Conservation (phyloP, 2,113 vertebrate species). For the Phyllopteryx taeniolatus region DNA sequence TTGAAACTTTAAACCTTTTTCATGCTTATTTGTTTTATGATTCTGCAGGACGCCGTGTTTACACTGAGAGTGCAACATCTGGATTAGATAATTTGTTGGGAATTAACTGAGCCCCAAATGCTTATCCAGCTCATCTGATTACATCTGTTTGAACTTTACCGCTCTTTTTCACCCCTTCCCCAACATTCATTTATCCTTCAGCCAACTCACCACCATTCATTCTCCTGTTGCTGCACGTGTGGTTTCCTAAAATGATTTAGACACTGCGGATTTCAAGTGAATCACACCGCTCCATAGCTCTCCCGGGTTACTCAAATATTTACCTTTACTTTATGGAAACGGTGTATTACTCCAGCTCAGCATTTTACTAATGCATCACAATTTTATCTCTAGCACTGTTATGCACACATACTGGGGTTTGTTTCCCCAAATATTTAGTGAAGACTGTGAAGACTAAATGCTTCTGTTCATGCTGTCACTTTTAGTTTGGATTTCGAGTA, state of each 20-base stretch:
- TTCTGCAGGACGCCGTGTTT: constrained; percentile 87
- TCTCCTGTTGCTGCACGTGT: constrained; percentile 40
- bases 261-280: not conserved
- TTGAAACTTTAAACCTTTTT: constrained; percentile 88
- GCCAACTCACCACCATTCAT: constrained; percentile 33
- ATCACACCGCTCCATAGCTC: not conserved
- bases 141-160: constrained; percentile 74
- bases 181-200: constrained; percentile 45
- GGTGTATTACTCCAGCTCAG: not conserved
- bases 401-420: not conserved
- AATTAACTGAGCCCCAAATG: constrained; percentile 82
- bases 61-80: constrained; percentile 89
- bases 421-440: not conserved
- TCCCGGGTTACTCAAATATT: constrained; percentile 3
- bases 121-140: constrained; percentile 84
- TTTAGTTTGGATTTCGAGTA: not conserved
- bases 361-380: not conserved
- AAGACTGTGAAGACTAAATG: not conserved
- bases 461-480: not conserved
- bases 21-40: constrained; percentile 97
- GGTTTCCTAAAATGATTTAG: constrained; percentile 41
- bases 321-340: not conserved
- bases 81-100: constrained; percentile 98
- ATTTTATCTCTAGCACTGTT: not conserved
- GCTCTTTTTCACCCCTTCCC: constrained; percentile 12